These are phyloP conservation scores for Embidobia sp. DNA, from an alignment of 2,888 invertebrate species.

Conservation along the genomic window DNA sequence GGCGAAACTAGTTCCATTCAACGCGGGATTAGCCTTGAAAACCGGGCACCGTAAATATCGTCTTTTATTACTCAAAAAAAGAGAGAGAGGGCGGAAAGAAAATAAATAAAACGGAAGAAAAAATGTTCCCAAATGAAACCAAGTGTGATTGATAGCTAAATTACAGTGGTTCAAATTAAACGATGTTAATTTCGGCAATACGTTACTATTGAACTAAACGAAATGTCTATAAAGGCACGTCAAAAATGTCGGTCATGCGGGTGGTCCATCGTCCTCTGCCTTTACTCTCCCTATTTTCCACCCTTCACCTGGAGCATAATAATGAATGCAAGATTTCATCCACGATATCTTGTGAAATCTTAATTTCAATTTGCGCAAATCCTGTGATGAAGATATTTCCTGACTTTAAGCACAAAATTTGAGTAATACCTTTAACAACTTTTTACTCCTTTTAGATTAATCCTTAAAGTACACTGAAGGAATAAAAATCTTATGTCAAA, in stretches of 20 bases:
- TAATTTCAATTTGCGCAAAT: constrained; percentile 25
- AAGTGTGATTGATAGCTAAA: constrained; percentile 46
- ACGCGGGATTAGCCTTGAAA: constrained; percentile 20
- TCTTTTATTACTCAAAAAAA: neutral
- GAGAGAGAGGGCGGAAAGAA: neutral
- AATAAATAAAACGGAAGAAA: neutral
- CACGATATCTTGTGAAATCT: constrained; percentile 4
- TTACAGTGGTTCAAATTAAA: constrained; percentile 28
- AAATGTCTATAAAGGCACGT: constrained; percentile 9
- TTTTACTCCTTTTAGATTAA: no score
- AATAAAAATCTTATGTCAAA: no score
- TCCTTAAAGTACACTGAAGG: no score
- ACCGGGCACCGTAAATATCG: neutral
- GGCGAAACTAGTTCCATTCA: constrained; percentile 29
- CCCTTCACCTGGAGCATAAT: constrained; percentile 37
- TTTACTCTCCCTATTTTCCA: constrained; percentile 22
- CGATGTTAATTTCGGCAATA: constrained; percentile 28
- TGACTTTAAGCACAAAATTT: no score
- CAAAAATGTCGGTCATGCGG: constrained; percentile 46
- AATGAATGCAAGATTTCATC: constrained; percentile 14
- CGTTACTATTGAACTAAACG: neutral
- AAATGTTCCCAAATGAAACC: constrained; percentile 15
- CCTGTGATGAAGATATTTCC: neutral
- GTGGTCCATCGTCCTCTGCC: constrained; percentile 28
- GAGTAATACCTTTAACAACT: no score